Evolutionary conservation across 2,113 vertebrate species (phyloP).

Genomic region (Hucho hucho): DNA sequence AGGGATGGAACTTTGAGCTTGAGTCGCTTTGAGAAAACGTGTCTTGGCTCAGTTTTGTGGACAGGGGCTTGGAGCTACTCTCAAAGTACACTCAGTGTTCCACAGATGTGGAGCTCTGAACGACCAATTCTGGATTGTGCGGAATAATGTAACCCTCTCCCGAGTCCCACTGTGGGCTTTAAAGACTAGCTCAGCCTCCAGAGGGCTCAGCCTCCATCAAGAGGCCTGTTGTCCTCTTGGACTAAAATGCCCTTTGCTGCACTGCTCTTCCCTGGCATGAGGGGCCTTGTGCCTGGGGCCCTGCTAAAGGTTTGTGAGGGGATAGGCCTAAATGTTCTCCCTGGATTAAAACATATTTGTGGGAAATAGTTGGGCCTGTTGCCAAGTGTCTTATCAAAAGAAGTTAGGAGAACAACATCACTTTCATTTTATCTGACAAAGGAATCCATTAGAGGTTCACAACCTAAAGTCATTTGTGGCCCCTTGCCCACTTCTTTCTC

Average conservation of each 20-base stretch:
- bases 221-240: background rate
- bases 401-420: no score
- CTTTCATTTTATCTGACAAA: no score
- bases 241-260: background rate
- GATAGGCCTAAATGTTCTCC: no score
- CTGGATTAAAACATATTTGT: no score
- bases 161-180: constrained; percentile 6
- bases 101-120: constrained; percentile 14
- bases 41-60: constrained; percentile 23
- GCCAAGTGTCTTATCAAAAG: no score
- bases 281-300: background rate
- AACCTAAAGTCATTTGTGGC: no score
- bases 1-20: constrained; percentile 22
- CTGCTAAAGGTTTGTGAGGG: background rate
- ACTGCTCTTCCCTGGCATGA: background rate
- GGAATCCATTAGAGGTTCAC: no score
- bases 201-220: constrained; percentile 4
- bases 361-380: no score
- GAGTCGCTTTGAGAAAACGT: constrained; percentile 21
- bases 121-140: constrained; percentile 15
- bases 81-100: constrained; percentile 23
- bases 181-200: constrained; percentile 1
- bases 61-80: constrained; percentile 28
- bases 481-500: no score
- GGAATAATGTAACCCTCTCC: background rate